Evolutionary conservation across 2,113 vertebrate species (phyloP), one percentile per base, ranked within the genome.

Genomic region (Pantherophis guttatus): DNA sequence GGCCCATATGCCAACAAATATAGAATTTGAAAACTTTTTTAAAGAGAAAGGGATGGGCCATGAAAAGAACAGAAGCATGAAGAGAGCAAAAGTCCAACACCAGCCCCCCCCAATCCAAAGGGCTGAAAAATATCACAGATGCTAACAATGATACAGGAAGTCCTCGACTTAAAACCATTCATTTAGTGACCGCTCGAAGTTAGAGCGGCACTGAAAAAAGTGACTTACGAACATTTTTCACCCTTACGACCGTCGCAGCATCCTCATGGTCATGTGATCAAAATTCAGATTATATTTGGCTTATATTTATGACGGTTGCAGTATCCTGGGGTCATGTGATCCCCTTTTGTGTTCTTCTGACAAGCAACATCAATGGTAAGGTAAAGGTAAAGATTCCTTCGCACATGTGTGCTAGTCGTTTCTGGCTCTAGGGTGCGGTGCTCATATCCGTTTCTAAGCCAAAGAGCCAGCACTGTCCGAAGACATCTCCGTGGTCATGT

Each of bases 121-220:
- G 0, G 0, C 9, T 26, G 91, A 21, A n/a, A 53, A 24, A 1
- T 0, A 23, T 87, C 4, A 88, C 0, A 24, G 1, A 0, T 2
- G 90, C 44, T 70, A 10, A 57, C 65, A 44, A 23, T 53, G 0
- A 0, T 33, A 17, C 65, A 70, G 65, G 29, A 33, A 70, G 29
- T 33, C 65, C 65, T 70, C 13, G 1, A 33, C 65, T 70, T 70
- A 70, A 70, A 17, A 33, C 65, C 13, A 70, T 70, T 70, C 2
- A 0, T 70, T 70, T 17, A 70, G 29, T 15, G 29, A 70, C 5
- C 0, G 3, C 23, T 24, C 1, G 0, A 13, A 70, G 12, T 70
- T 70, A 70, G 29, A 33, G 33, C 1, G 5, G 12, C 5, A 70
- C 12, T 70, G 29, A 17, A 70, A 70, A 70, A 70, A 70, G 13